Evolutionary conservation across 2,888 invertebrate genomes (phyloP).

Genomic region (Chromoteleia sp.): DNA sequence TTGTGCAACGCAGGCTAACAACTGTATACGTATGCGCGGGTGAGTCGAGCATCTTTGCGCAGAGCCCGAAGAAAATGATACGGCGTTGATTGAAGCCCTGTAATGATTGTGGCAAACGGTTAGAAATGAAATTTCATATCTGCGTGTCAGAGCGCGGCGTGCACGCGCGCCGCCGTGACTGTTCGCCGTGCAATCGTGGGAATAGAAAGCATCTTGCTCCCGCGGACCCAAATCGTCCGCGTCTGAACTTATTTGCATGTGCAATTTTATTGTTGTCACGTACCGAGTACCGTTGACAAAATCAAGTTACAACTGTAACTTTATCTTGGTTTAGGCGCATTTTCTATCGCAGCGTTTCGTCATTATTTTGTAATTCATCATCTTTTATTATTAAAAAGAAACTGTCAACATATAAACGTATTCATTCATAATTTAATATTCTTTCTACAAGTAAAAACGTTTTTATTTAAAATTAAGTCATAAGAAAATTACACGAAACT

Average conservation of each 20-base stretch:
- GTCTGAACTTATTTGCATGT: conserved; percentile 65
- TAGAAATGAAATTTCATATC: conserved; percentile 79
- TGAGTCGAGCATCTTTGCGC: conserved; percentile 35
- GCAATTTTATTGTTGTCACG: conserved; percentile 69
- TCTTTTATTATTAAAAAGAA: not conserved
- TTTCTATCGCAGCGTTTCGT: not conserved
- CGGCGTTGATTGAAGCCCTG: conserved; percentile 74
- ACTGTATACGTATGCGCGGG: conserved; percentile 32
- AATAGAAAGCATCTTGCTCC: conserved; percentile 77
- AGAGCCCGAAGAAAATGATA: conserved; percentile 74
- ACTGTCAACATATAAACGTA: not conserved
- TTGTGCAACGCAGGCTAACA: conserved; percentile 24
- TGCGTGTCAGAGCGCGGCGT: conserved; percentile 71
- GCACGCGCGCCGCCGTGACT: conserved; percentile 61
- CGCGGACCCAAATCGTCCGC: conserved; percentile 63
- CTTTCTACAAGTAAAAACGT: too few species aligned
- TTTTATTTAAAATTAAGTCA: too few species aligned
- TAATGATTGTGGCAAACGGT: conserved; percentile 76
- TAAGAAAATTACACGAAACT: too few species aligned
- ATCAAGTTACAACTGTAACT: conserved; percentile 57
- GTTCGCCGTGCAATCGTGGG: conserved; percentile 75
- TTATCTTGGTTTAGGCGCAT: conserved; percentile 21
- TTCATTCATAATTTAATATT: not conserved
- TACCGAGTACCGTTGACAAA: conserved; percentile 63
- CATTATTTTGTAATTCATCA: not conserved